Evolutionary conservation across 2,888 invertebrate species (phyloP), one percentile per base, ranked within the genome.

Genomic region (Lepas anatifera): DNA sequence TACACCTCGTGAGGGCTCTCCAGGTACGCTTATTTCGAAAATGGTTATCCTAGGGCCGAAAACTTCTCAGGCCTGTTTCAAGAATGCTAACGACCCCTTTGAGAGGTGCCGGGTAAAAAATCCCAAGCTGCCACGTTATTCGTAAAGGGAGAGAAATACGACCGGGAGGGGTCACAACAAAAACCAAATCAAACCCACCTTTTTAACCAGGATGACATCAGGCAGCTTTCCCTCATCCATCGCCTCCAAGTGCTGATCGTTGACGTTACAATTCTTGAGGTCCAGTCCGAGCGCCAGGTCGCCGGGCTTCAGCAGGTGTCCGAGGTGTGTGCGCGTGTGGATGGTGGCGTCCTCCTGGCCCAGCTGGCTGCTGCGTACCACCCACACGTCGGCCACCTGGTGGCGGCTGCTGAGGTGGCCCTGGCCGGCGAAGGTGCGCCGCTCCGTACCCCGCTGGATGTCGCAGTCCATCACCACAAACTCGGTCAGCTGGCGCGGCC

Each of bases 171-270:
- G 41, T 13, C 41, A 41, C 41, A 41, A 16, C 2, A 41, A 41
- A 41, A 16, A 41, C 10, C 11, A 41, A 4, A 10, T 13, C 41
- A 41, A 10, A 41, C 41, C 16, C 10, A 41, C 41, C 80, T 99
- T 99, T 83, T 94, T 95, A 16, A 97, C 92, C n/a, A 99, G 81
- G 71, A 98, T 86, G 70, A 98, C 89, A 82, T 98, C 97, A 0
- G 97, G 95, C 41, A 96, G 79, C 46, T 79, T 77, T 29, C 83
- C 83, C 22, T 77, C 75, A 46, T 81, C 81, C 75, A 99, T 79
- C 77, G 90, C 90, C 72, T 99, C 97, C 77, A 94, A 90, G 78
- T 93, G 87, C 0, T 79, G 78, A 78, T 99, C 90, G 78, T 99
- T 99, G 58, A 95, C 86, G 79, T 99, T 99, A 37, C 91, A 88